These are phyloP conservation scores for Phrynocephalus guinanensis DNA, from an alignment of 2,797 vertebrate species.

Conservation along the genomic window DNA sequence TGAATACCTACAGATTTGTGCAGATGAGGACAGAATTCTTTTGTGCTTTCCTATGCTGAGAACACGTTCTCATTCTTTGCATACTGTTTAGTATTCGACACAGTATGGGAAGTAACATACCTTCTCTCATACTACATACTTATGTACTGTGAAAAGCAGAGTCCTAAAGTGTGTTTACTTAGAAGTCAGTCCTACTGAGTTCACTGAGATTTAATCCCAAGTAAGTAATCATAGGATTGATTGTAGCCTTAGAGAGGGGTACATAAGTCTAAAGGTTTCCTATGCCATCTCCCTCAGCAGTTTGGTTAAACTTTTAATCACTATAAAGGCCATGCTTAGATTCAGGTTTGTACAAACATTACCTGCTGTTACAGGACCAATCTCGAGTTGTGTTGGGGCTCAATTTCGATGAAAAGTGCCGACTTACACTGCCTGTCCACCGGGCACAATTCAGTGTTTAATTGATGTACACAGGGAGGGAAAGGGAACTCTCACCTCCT, in stretches of 20 bases:
- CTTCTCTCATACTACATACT: slow-evolving; percentile 29
- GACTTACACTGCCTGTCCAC: slow-evolving; percentile 39
- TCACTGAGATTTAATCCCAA: neutral
- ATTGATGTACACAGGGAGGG: slow-evolving; percentile 26
- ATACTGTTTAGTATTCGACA: neutral
- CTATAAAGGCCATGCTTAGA: slow-evolving; percentile 13
- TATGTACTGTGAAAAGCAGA: slow-evolving; percentile 3
- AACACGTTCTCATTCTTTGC: too few species aligned
- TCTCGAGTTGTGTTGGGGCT: neutral
- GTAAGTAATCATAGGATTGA: neutral
- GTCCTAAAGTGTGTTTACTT: slow-evolving; percentile 18
- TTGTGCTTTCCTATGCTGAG: neutral
- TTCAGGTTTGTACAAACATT: neutral
- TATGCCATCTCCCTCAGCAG: slow-evolving; percentile 41
- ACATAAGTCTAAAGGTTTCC: slow-evolving; percentile 37
- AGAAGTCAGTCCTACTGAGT: neutral
- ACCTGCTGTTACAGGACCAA: neutral
- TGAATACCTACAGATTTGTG: neutral
- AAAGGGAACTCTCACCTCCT: slow-evolving; percentile 16
- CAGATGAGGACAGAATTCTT: neutral
- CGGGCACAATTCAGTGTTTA: slow-evolving; percentile 31
- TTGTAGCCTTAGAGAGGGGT: neutral
- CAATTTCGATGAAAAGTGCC: neutral
- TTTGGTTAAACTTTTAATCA: neutral
- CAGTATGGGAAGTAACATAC: neutral